These are phyloP conservation scores for Muscina levida DNA, from an alignment of 2,888 invertebrate species.

Conservation along the genomic window DNA sequence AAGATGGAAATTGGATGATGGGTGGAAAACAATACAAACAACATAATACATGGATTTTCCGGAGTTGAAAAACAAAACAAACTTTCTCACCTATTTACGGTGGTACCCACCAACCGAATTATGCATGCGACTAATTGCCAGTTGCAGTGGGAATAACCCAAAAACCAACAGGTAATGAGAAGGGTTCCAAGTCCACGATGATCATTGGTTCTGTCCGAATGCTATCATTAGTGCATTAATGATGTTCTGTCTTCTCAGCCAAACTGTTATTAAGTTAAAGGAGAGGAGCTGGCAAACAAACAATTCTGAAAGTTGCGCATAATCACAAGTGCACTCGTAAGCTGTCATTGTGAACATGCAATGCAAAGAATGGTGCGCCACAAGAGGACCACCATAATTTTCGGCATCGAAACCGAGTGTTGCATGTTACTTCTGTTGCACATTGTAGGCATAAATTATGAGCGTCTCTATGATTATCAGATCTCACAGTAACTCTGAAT, in stretches of 20 bases:
- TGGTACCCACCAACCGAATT: background rate
- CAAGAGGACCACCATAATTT: background rate
- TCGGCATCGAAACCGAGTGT: slow-evolving; percentile 8
- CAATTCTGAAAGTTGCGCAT: slow-evolving; percentile 28
- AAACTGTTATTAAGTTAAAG: slow-evolving; percentile 17
- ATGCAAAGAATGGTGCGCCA: background rate
- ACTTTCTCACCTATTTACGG: slow-evolving; percentile 32
- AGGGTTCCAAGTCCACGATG: slow-evolving; percentile 29
- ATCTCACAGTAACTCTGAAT: background rate
- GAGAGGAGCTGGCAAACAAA: slow-evolving; percentile 4
- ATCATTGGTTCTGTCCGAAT: slow-evolving; percentile 29
- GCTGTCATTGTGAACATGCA: slow-evolving; percentile 7
- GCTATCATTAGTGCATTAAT: slow-evolving; percentile 33
- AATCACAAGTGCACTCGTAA: slow-evolving; percentile 25
- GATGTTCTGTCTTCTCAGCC: slow-evolving; percentile 12
- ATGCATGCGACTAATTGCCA: slow-evolving; percentile 43
- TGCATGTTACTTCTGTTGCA: slow-evolving; percentile 40
- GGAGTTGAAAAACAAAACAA: background rate
- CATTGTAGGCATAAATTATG: slow-evolving; percentile 25
- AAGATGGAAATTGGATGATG: background rate
- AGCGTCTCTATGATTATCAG: slow-evolving; percentile 34
- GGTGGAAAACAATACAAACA: background rate
- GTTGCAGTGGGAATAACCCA: slow-evolving; percentile 34
- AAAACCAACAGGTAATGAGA: slow-evolving; percentile 34
- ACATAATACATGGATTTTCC: slow-evolving; percentile 3